Evolutionary conservation across 2,888 invertebrate genomes (phyloP).

Genomic region (Leucophenga maculata): DNA sequence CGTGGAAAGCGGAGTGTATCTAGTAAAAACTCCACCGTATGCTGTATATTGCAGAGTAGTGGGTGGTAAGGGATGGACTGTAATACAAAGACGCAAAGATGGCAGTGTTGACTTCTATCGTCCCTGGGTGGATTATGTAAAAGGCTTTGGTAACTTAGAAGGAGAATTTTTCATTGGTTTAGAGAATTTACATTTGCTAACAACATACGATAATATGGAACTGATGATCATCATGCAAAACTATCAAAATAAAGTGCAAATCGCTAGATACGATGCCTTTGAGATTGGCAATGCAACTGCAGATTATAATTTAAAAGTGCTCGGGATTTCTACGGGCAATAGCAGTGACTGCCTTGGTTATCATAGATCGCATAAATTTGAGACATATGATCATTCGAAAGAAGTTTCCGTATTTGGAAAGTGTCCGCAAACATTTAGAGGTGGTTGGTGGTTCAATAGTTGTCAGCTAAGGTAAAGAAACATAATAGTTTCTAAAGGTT

Average conservation of each 20-base stretch:
- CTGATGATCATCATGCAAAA: conserved; percentile 41
- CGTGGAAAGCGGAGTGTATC: too few species aligned
- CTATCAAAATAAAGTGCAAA: conserved; percentile 19
- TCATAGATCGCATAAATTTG: conserved; percentile 40
- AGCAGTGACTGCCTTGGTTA: conserved; percentile 44
- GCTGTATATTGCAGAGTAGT: neutral
- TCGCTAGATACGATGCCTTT: conserved; percentile 39
- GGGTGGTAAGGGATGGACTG: conserved; percentile 55
- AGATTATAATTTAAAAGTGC: conserved; percentile 36
- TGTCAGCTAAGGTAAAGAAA: conserved; percentile 40
- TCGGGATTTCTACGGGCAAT: conserved; percentile 37
- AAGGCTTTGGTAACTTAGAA: conserved; percentile 39
- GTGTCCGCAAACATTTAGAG: conserved; percentile 40
- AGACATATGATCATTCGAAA: conserved; percentile 44
- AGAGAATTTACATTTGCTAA: conserved; percentile 38
- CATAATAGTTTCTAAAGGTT: too few species aligned
- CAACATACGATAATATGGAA: conserved; percentile 40
- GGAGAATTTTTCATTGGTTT: conserved; percentile 24
- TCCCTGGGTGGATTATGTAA: conserved; percentile 41
- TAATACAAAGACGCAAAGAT: conserved; percentile 41
- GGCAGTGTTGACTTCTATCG: conserved; percentile 37
- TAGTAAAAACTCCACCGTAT: neutral
- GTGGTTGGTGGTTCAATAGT: conserved; percentile 43
- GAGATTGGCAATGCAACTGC: conserved; percentile 56
- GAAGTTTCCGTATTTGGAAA: conserved; percentile 55